Conservation (phyloP, 2,797 vertebrate species). For the Cottoperca gobio region DNA sequence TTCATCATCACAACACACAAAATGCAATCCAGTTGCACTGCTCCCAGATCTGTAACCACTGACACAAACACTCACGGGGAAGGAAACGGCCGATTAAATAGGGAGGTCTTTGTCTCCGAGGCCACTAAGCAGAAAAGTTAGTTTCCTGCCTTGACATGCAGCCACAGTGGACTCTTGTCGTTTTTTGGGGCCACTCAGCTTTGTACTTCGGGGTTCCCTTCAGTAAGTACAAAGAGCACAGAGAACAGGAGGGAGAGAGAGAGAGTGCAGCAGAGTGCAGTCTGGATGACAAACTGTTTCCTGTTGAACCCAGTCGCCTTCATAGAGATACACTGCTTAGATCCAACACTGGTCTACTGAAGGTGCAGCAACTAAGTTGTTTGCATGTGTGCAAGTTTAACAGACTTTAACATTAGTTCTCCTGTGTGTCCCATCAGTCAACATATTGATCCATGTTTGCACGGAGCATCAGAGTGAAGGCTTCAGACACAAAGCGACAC, state of each 20-base stretch:
- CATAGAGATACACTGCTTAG: conserved; percentile 48
- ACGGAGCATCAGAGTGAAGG: not conserved
- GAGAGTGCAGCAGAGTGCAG: conserved; percentile 15
- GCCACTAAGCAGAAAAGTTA: conserved; percentile 30
- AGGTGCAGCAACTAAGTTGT: not conserved
- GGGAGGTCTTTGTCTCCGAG: conserved; percentile 22
- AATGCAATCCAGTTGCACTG: not conserved
- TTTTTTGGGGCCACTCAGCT: conserved; percentile 33
- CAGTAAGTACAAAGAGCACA: conserved; percentile 49
- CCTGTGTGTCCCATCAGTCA: too few species aligned
- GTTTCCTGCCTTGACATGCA: conserved; percentile 41
- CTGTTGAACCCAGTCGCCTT: conserved; percentile 58
- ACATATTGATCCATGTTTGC: too few species aligned
- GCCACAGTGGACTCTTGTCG: conserved; percentile 51
- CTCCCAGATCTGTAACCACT: conserved; percentile 33
- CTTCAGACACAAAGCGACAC: not conserved
- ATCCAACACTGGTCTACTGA: not conserved
- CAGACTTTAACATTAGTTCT: too few species aligned
- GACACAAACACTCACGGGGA: conserved; percentile 18
- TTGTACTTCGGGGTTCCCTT: conserved; percentile 58
- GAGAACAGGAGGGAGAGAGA: conserved; percentile 18
- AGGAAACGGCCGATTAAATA: conserved; percentile 10
- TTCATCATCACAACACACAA: not conserved
- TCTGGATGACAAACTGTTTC: conserved; percentile 43
- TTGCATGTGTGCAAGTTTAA: too few species aligned